Evolutionary conservation across 2,113 vertebrate species (phyloP), one percentile per base, ranked within the genome.

Genomic region (Oreochromis aureus): DNA sequence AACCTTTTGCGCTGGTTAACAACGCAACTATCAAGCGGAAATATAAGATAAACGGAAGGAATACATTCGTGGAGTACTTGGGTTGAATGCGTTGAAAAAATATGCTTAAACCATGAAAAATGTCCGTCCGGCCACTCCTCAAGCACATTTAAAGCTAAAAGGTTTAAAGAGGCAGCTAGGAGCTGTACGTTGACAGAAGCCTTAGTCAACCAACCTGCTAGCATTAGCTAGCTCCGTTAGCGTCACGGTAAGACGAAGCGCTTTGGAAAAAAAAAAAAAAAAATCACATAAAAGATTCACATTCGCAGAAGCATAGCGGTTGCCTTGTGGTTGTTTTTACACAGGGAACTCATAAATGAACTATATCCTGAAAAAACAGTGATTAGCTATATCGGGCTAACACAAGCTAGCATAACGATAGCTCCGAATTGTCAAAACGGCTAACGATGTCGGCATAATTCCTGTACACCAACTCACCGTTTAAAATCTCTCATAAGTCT

Each of bases 401-500:
- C 30, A 44, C 22, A 78, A 83, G 90, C 89, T 92, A 93, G 19
- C 90, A 88, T 93, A 91, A 58, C 9, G 83, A 82, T 92, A 94
- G 91, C 93, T 58, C 12, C 63, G 89, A 83, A 90, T 86, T 80
- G 82, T 87, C 85, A 89, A 94, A 83, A 84, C 85, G 58, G 71
- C 85, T n/a, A 61, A 48, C 39, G 41, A 78, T 53, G 69, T 89
- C 87, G 46, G 56, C 30, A 54, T 80, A 54, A n/a, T 86, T 56
- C 82, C 61, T 73, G 44, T 46, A 19, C 54, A 82, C 46, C 27
- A 41, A 92, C 89, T 96, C 96, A 98, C 98, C 98, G 97, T 96
- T 99, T 99, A 96, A 99, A 99, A 96, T 99, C 98, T 92, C 98
- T 95, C 98, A 99, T 99, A 58, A 99, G 97, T 91, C 98, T 97